Evolutionary conservation across 2,888 invertebrate species (phyloP), one percentile per base, ranked within the genome.

Genomic region (Pyrrhia umbra): DNA sequence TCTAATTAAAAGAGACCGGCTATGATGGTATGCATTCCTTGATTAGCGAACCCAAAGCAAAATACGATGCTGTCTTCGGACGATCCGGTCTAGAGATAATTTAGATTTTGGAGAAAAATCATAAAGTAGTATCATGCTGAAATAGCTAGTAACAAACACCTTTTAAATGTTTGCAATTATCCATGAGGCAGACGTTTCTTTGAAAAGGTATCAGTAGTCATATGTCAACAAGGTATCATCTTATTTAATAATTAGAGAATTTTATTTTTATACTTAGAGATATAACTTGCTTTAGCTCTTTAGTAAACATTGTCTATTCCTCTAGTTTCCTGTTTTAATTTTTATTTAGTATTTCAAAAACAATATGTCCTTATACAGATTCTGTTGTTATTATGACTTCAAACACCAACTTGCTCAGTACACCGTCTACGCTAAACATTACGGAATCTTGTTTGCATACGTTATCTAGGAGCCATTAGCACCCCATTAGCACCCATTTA

Each of bases 401-500:
- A 34, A n/a, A 46, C 50, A 52, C 45, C 25, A 39, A 20, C 54
- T 13, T 27, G 34, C 21, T 21, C 37, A 16, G 8, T 52, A 40
- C 67, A 61, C 60, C 58, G 65, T 68, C 40, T 51, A 65, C 72
- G 81, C 79, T 83, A 82, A 80, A 75, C 56, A 62, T 61, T 30
- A 59, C 65, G 66, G 79, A 77, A 78, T 79, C 69, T 79, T 80
- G 83, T 85, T 81, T 82, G 79, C 79, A 64, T 77, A 80, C 63
- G 76, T 84, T 86, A 86, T 87, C 85, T 78, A 70, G 46, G 52
- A 52, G 27, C 81, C 83, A 83, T 89, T 89, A 87, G 76, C 86
- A 82, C 77, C 76, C 82, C 80, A 84, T 89, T 87, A 88, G 76
- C 64, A 68, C 56, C 70, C 79, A 81, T 88, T 86, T 83, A 80